Evolutionary conservation across 1,140 invertebrate species (phyloP).

Genomic region (Aricia agestis): DNA sequence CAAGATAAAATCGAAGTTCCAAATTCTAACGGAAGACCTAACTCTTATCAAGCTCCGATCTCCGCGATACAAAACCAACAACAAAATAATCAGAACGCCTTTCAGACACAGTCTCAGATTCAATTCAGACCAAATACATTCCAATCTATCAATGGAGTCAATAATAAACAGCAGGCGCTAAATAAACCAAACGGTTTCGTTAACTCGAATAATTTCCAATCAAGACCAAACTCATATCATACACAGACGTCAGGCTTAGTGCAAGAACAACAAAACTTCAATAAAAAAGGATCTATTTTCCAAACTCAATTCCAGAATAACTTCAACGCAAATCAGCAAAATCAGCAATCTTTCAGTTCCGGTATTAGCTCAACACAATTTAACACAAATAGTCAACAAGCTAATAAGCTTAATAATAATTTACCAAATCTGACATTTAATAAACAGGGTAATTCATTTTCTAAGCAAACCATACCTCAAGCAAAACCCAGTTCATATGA

Average conservation of each 20-base stretch:
- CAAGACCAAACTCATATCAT: not conserved
- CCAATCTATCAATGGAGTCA: not conserved
- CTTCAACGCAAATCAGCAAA: not conserved
- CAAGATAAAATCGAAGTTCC: conserved; percentile 23
- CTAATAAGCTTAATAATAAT: not conserved
- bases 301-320: not conserved
- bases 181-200: not conserved
- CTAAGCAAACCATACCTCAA: not conserved
- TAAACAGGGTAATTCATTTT: not conserved
- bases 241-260: not conserved
- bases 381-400: not conserved
- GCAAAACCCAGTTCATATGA: not conserved
- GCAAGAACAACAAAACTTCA: not conserved
- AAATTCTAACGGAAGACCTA: conserved; percentile 16
- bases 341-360: not conserved
- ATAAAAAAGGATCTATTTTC: not conserved
- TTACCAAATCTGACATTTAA: not conserved
- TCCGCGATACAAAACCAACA: not conserved
- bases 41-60: not conserved
- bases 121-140: not conserved
- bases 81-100: not conserved
- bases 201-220: not conserved
- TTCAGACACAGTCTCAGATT: not conserved
- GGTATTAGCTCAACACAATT: not conserved
- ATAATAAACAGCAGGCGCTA: not conserved